Percentiles rank a stretch among this genome's conserved stretches.
These are phyloP conservation scores for Triplophysa dalaica DNA, from an alignment of 2,113 vertebrate genomes.

Conservation along the genomic window DNA sequence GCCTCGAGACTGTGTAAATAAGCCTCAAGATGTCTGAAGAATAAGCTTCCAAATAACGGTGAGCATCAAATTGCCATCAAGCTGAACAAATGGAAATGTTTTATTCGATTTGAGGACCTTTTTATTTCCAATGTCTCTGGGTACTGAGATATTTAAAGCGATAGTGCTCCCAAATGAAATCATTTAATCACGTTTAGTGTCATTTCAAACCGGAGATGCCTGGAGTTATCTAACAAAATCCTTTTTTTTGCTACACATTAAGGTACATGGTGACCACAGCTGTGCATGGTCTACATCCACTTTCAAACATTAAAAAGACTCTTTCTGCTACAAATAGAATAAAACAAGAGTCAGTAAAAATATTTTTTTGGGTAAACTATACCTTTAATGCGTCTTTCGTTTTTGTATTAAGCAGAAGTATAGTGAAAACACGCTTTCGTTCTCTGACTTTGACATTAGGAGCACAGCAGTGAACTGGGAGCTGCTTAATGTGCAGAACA, in stretches of 20 bases:
- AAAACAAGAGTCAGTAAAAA: too few species aligned
- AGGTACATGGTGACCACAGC: too few species aligned
- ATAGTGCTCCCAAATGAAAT: too few species aligned
- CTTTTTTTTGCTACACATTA: too few species aligned
- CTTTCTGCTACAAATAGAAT: too few species aligned
- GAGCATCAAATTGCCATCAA: conserved; percentile 58
- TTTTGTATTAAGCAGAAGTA: conserved; percentile 19
- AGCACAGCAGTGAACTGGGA: background rate
- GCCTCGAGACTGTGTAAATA: conserved; percentile 53
- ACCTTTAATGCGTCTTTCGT: background rate
- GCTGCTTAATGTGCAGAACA: conserved; percentile 20
- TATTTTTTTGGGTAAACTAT: conserved; percentile 6
- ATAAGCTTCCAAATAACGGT: conserved; percentile 52
- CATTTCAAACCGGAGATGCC: too few species aligned
- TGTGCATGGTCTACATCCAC: too few species aligned
- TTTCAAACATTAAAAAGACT: background rate
- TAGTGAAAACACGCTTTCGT: background rate
- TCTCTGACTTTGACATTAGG: conserved; percentile 7
- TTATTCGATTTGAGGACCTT: conserved; percentile 50
- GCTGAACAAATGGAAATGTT: conserved; percentile 53
- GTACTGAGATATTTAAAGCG: too few species aligned
- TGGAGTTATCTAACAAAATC: too few species aligned
- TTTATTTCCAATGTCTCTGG: background rate
- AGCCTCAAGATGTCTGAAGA: conserved; percentile 53
- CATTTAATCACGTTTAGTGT: too few species aligned